Evolutionary conservation across 2,888 invertebrate genomes (phyloP).

Genomic region (Chouioia cunea): DNA sequence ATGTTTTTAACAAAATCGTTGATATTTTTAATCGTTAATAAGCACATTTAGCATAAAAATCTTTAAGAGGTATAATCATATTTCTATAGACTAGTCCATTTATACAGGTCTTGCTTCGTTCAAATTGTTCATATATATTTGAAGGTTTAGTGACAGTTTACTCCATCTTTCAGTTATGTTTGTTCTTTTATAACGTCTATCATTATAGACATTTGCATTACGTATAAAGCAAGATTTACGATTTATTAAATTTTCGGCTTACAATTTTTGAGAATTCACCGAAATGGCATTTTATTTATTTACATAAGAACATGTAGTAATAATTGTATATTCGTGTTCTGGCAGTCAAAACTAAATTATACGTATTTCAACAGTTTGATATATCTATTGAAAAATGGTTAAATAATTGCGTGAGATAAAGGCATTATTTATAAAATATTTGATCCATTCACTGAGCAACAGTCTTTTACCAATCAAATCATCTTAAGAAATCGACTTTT

Average conservation of each 20-base stretch:
- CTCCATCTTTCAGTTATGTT: conserved; percentile 17
- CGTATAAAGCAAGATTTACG: too few relatives aligned
- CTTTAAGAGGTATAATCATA: conserved; percentile 31
- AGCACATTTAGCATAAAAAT: conserved; percentile 38
- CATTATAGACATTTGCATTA: too few relatives aligned
- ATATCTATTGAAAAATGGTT: conserved; percentile 30
- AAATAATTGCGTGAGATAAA: conserved; percentile 40
- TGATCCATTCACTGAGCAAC: conserved; percentile 16
- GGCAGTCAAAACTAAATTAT: conserved; percentile 30
- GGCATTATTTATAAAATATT: conserved; percentile 35
- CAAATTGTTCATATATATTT: conserved; percentile 48
- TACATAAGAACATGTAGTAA: conserved; percentile 27
- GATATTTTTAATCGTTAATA: neutral
- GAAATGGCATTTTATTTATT: conserved; percentile 12
- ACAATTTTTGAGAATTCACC: conserved; percentile 3
- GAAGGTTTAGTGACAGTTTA: conserved; percentile 2
- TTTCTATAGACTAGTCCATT: conserved; percentile 48
- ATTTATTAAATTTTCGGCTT: too few relatives aligned
- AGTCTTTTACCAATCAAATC: conserved; percentile 34
- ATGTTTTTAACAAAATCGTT: too few relatives aligned
- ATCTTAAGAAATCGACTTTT: conserved; percentile 23
- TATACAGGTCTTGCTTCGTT: conserved; percentile 47
- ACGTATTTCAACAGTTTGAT: conserved; percentile 20
- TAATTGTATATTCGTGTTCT: conserved; percentile 30
- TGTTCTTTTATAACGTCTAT: neutral